phyloP scores from a whole-genome alignment of 2,797 vertebrate genomes.

The Helicolenus hilgendorfi region DNA sequence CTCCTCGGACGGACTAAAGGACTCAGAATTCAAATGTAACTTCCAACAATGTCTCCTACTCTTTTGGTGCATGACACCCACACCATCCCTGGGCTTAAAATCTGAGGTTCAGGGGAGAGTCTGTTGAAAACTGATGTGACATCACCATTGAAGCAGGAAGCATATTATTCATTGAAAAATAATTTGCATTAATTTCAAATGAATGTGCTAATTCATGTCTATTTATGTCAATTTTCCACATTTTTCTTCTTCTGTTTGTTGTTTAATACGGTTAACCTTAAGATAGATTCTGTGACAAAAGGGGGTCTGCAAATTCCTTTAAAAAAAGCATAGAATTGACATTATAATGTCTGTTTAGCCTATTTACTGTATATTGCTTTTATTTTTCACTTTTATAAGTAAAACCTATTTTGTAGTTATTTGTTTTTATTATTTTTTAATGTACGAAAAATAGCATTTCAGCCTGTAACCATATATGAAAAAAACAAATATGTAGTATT shows the following conservation, averaged over 20 bases:
- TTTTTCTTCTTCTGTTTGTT: background rate
- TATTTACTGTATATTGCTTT: background rate
- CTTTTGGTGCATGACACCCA: slow-evolving; percentile 17
- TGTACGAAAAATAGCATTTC: background rate
- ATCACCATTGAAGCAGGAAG: background rate
- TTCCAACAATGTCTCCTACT: slow-evolving; percentile 33
- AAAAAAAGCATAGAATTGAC: background rate
- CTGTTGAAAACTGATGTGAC: background rate
- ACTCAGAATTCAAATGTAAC: slow-evolving; percentile 34
- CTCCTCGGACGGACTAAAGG: background rate
- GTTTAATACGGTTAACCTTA: background rate
- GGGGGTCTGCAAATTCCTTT: background rate
- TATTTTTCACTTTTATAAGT: background rate
- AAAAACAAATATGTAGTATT: background rate
- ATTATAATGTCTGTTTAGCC: background rate
- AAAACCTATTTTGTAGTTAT: background rate
- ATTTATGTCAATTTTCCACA: background rate
- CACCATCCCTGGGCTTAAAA: background rate
- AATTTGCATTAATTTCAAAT: background rate
- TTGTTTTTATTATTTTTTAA: background rate
- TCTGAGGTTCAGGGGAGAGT: slow-evolving; percentile 1
- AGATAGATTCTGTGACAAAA: background rate
- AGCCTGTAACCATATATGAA: background rate
- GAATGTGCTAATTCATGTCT: background rate
- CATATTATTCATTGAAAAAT: background rate